These are phyloP conservation scores for Lottia scabra DNA, from an alignment of 2,888 invertebrate species.

Conservation along the genomic window DNA sequence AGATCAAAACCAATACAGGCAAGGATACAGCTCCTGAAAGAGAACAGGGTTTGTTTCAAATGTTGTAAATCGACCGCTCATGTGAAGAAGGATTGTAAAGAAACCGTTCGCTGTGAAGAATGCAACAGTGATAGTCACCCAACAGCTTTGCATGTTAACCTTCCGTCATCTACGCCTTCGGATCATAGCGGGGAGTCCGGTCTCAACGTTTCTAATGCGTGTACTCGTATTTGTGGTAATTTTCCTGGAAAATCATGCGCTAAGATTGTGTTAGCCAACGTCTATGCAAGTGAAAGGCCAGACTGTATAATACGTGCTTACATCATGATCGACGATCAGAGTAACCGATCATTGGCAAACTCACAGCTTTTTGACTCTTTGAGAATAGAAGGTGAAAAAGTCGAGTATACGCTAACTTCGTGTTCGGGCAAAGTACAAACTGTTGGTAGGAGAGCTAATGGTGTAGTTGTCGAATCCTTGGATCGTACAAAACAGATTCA, in stretches of 20 bases:
- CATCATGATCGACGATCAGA: slow-evolving; percentile 1
- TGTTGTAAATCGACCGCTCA: slow-evolving; percentile 27
- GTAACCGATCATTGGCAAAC: not conserved
- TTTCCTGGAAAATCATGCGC: not conserved
- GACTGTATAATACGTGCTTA: not conserved
- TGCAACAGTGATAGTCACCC: slow-evolving; percentile 26
- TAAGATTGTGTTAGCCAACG: not conserved
- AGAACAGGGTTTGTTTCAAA: slow-evolving; percentile 23
- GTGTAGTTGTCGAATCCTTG: not conserved
- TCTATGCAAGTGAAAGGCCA: not conserved
- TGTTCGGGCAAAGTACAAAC: not conserved
- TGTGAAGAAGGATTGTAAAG: slow-evolving; percentile 14
- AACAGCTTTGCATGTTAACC: slow-evolving; percentile 22
- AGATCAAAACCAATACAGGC: slow-evolving; percentile 18
- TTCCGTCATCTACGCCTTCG: not conserved
- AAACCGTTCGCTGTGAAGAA: slow-evolving; percentile 20
- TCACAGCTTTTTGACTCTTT: not conserved
- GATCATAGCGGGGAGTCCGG: slow-evolving; percentile 9
- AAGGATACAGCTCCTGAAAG: slow-evolving; percentile 19
- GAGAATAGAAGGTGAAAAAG: not conserved
- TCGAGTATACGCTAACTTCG: not conserved
- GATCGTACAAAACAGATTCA: not conserved
- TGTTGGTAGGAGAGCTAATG: not conserved
- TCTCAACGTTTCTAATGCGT: not conserved
- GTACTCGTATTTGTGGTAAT: not conserved